phyloP scores from a whole-genome alignment of 2,888 invertebrate species.

The Drosophila mayaguana region DNA sequence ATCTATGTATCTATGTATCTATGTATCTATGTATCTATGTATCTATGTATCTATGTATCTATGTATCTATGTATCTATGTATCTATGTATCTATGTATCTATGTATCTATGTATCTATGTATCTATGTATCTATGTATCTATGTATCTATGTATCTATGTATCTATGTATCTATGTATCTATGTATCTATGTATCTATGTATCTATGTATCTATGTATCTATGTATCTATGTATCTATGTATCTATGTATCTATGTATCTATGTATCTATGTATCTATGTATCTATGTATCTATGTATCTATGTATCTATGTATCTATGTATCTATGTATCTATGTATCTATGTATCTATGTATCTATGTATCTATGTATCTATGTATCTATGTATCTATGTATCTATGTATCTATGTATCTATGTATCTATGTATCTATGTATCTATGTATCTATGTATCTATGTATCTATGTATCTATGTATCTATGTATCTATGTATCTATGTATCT shows the following conservation, averaged over 20 bases:
- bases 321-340: constrained; percentile 2
- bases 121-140: constrained; percentile 5
- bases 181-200: neutral
- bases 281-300: neutral
- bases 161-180: neutral
- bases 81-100: neutral
- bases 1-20: neutral
- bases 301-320: neutral
- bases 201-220: neutral
- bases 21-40: neutral
- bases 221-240: constrained; percentile 3
- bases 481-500: neutral
- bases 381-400: neutral
- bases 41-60: neutral
- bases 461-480: neutral
- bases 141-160: constrained; percentile 3
- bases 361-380: neutral
- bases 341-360: neutral
- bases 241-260: constrained; percentile 4
- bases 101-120: neutral
- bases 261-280: neutral
- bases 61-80: constrained; percentile 5
- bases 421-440: neutral
- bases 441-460: constrained; percentile 1
- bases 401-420: neutral